Percentiles rank a stretch among this genome's conserved stretches.
Evolutionary conservation across 2,888 invertebrate species (phyloP).

Genomic region (Alsophila aescularia): DNA sequence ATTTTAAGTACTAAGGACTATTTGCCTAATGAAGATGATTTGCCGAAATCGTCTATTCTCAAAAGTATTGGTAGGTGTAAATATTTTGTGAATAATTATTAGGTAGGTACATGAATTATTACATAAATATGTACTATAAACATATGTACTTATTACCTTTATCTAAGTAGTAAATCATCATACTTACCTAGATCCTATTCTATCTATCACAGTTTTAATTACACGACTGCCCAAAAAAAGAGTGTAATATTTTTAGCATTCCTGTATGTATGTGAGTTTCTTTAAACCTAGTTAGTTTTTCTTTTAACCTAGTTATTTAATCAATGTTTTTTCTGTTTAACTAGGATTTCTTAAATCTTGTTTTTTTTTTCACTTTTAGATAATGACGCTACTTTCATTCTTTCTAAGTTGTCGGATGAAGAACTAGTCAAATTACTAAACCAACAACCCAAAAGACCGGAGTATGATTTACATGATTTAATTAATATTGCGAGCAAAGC

Average conservation of each 20-base stretch:
- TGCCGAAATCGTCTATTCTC: conserved; percentile 55
- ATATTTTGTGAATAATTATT: background rate
- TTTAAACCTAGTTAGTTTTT: no score
- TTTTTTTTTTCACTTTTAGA: conserved; percentile 49
- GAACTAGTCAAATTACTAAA: conserved; percentile 66
- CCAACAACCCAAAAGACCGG: conserved; percentile 59
- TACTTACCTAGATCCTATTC: no score
- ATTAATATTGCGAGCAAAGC: conserved; percentile 44
- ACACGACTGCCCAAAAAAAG: no score
- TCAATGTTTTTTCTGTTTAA: no score
- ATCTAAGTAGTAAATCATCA: no score
- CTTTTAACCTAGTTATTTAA: no score
- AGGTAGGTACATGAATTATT: no score
- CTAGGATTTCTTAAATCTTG: no score
- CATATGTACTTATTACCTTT: background rate
- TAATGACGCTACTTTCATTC: conserved; percentile 63
- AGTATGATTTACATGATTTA: conserved; percentile 64
- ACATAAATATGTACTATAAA: no score
- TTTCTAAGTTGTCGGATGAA: conserved; percentile 71
- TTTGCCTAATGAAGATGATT: conserved; percentile 60
- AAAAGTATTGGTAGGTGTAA: conserved; percentile 56
- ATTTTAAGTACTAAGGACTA: conserved; percentile 62
- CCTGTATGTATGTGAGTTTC: background rate
- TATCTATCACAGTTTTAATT: no score
- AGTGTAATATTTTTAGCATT: no score